A percentile compares a stretch with the other conserved stretches of the same genome.
These are phyloP conservation scores for Seriola quinqueradiata DNA, from an alignment of 2,113 vertebrate genomes.

Conservation along the genomic window DNA sequence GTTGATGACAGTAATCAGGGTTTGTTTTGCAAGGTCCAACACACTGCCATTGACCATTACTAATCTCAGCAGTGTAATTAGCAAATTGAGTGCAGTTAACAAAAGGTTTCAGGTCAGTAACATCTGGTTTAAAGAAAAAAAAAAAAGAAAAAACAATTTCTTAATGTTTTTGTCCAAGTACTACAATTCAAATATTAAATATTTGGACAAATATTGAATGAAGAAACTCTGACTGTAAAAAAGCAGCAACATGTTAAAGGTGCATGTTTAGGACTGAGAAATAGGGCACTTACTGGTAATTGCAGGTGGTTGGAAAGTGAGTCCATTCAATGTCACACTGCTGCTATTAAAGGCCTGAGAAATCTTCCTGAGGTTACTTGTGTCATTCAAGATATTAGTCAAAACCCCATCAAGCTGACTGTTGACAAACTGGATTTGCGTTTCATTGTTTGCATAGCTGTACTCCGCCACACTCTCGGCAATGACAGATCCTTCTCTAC, in stretches of 20 bases:
- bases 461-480: slow-evolving; percentile 69
- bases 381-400: slow-evolving; percentile 60
- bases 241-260: neutral
- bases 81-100: slow-evolving; percentile 66
- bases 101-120: slow-evolving; percentile 65
- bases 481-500: slow-evolving; percentile 69
- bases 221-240: neutral
- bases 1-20: slow-evolving; percentile 69
- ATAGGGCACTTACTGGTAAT: slow-evolving; percentile 68
- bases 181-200: neutral
- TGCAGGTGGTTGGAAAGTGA: slow-evolving; percentile 38
- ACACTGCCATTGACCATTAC: slow-evolving; percentile 74
- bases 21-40: slow-evolving; percentile 68
- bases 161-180: neutral
- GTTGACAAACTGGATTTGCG: slow-evolving; percentile 80
- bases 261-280: neutral
- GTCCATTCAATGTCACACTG: slow-evolving; percentile 12
- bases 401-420: slow-evolving; percentile 50
- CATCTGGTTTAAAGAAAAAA: slow-evolving; percentile 55
- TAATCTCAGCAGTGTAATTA: slow-evolving; percentile 67
- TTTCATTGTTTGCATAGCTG: slow-evolving; percentile 76
- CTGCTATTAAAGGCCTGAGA: slow-evolving; percentile 63
- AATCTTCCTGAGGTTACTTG: slow-evolving; percentile 57
- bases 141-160: neutral
- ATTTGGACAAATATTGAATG: neutral